Percentiles rank a stretch among this genome's conserved stretches.
phyloP scores from a whole-genome alignment of 92 coral and sea anemone species.

The Bergia puertoricense region DNA sequence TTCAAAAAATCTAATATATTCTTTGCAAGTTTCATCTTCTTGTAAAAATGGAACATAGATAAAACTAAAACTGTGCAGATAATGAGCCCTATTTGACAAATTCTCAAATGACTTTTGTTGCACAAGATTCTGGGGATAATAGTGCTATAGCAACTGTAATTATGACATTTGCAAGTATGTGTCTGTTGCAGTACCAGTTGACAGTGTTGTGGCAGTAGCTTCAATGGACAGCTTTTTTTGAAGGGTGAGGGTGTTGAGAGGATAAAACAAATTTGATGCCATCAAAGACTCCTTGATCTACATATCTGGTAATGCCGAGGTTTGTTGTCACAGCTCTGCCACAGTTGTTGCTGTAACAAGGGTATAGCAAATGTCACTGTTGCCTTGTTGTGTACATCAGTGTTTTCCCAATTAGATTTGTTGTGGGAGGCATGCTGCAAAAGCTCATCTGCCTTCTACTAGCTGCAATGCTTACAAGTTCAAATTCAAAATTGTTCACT shows the following conservation, averaged over 20 bases:
- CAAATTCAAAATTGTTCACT: slow-evolving; percentile 3
- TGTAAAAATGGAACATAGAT: no score
- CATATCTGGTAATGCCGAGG: not conserved
- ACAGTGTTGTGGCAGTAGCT: not conserved
- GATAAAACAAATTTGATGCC: not conserved
- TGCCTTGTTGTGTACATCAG: not conserved
- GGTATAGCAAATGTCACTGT: not conserved
- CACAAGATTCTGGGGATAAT: not conserved
- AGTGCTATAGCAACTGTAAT: not conserved
- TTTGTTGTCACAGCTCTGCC: not conserved
- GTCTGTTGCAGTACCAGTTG: not conserved
- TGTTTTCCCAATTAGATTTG: not conserved
- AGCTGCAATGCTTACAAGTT: not conserved
- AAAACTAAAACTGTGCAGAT: not conserved
- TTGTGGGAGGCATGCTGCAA: not conserved
- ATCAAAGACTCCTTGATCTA: not conserved
- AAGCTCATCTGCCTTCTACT: not conserved
- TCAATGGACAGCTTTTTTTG: no score
- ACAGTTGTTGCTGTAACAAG: not conserved
- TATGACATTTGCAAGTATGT: not conserved
- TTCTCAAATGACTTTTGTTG: not conserved
- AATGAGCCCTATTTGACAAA: not conserved
- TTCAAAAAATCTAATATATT: no score
- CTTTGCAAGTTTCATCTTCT: not conserved
- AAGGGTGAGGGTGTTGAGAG: not conserved